Conservation (phyloP, 30 jellyfish, hydroid and myxozoan species). For the Turritopsis rubra region DNA sequence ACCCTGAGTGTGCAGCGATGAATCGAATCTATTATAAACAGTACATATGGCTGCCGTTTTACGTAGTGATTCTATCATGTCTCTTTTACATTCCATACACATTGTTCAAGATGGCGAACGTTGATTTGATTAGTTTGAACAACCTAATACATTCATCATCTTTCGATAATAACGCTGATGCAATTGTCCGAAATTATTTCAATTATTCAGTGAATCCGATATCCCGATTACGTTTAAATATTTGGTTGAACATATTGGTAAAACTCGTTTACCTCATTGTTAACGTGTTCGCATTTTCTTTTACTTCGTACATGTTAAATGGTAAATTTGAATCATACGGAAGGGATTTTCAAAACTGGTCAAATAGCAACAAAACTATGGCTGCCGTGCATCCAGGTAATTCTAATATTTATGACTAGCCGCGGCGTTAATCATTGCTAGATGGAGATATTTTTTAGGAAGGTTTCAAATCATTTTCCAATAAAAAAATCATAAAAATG, state of each 20-base stretch:
- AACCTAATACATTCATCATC: neutral
- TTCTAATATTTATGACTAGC: too few relatives aligned
- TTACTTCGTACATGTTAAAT: neutral
- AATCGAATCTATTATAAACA: neutral
- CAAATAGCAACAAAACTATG: neutral
- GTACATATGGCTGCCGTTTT: slow-evolving; percentile 22
- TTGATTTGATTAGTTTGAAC: slow-evolving; percentile 6
- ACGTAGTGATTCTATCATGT: neutral
- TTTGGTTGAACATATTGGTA: slow-evolving; percentile 6
- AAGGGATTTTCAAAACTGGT: neutral
- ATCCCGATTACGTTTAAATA: neutral
- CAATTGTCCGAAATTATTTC: neutral
- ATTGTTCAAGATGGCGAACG: neutral
- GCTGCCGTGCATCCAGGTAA: neutral
- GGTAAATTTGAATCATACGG: neutral
- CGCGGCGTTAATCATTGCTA: too few relatives aligned
- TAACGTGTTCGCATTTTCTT: neutral
- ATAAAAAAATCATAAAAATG: too few relatives aligned
- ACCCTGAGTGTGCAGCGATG: slow-evolving; percentile 5
- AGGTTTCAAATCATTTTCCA: too few relatives aligned
- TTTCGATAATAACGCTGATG: neutral
- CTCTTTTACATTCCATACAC: neutral
- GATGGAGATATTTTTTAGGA: too few relatives aligned
- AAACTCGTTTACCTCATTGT: neutral
- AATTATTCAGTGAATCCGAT: slow-evolving; percentile 6